These are phyloP conservation scores for Drosophila pseudoobscura DNA, from an alignment of 1,140 invertebrate genomes.

Conservation along the genomic window DNA sequence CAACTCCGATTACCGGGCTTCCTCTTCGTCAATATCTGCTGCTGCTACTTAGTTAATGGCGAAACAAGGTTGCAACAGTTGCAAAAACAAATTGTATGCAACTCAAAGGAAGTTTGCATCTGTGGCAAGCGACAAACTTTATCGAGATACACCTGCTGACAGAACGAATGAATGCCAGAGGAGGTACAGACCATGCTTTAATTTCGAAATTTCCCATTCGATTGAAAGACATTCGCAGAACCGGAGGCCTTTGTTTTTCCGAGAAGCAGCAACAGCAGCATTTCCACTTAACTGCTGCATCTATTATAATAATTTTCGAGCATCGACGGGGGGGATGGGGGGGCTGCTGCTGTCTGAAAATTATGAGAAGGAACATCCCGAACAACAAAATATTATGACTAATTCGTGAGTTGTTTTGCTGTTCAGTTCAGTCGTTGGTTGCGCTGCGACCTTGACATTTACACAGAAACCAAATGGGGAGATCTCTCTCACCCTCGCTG, in stretches of 20 bases:
- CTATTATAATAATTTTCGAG: slow-evolving; percentile 27
- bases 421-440: slow-evolving; percentile 1
- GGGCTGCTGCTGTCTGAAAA: slow-evolving; percentile 28
- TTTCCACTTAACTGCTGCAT: slow-evolving; percentile 43
- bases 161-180: slow-evolving; percentile 18
- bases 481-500: neutral
- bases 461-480: slow-evolving; percentile 8
- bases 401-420: slow-evolving; percentile 50
- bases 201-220: too few relatives aligned
- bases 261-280: slow-evolving; percentile 4
- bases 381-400: slow-evolving; percentile 46
- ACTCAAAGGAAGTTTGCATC: slow-evolving; percentile 44
- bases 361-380: slow-evolving; percentile 50
- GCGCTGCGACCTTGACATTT: slow-evolving; percentile 41
- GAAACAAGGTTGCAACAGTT: slow-evolving; percentile 37
- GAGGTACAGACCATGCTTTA: neutral
- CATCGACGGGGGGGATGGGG: too few relatives aligned
- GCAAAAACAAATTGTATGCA: slow-evolving; percentile 30
- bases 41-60: slow-evolving; percentile 34
- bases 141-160: slow-evolving; percentile 12
- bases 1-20: slow-evolving; percentile 22
- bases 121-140: slow-evolving; percentile 16
- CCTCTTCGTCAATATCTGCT: slow-evolving; percentile 13
- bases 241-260: neutral
- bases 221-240: neutral